These are phyloP conservation scores for Cyclura pinguis DNA, from an alignment of 2,797 vertebrate species.

Conservation along the genomic window DNA sequence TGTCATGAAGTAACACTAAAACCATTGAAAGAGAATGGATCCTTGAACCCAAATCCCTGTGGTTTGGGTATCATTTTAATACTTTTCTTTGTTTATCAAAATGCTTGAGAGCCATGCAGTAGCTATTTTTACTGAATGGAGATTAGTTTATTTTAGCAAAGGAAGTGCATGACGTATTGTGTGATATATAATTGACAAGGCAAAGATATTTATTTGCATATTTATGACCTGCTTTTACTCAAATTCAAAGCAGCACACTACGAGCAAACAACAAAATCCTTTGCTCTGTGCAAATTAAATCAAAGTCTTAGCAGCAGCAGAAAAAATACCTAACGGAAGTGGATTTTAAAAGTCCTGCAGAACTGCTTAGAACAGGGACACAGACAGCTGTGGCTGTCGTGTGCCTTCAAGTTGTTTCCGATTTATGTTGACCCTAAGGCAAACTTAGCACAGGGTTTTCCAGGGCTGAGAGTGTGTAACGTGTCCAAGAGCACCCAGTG, in stretches of 20 bases:
- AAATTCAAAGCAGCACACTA: background rate
- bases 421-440: no score
- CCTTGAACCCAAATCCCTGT: no score
- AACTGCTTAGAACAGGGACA: background rate
- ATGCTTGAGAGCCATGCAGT: background rate
- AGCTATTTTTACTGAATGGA: background rate
- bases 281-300: background rate
- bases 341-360: background rate
- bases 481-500: no score
- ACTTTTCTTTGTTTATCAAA: background rate
- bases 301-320: background rate
- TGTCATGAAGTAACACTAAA: no score
- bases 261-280: background rate
- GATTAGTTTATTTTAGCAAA: background rate
- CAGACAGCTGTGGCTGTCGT: no score
- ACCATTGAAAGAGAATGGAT: no score
- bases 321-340: background rate
- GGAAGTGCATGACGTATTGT: no score
- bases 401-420: no score
- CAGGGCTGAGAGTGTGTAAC: no score
- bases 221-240: background rate
- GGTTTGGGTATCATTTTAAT: background rate
- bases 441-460: no score
- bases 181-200: background rate
- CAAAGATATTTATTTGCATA: slow-evolving; percentile 10